phyloP scores from a whole-genome alignment of 2,888 invertebrate species.

The Cylloceria caligata region DNA sequence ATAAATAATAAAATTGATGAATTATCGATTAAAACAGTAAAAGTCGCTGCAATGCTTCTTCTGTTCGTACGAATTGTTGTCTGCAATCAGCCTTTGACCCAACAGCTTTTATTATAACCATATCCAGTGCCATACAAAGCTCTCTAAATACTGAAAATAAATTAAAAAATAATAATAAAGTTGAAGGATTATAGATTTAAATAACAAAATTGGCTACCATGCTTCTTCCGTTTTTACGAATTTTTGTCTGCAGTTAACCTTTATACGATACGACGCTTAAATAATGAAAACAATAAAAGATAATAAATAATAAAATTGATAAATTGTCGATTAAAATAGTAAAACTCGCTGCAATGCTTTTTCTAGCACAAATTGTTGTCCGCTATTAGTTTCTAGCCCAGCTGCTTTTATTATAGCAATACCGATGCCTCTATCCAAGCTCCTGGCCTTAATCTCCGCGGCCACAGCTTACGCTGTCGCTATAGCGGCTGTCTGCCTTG shows the following conservation, averaged over 20 bases:
- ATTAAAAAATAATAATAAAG: neutral
- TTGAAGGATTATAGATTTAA: neutral
- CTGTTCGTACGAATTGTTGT: neutral
- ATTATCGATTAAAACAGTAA: neutral
- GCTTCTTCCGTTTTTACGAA: neutral
- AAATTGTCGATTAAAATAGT: neutral
- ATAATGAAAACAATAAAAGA: no score
- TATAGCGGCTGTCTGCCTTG: constrained; percentile 41
- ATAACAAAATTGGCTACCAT: neutral
- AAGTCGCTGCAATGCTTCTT: neutral
- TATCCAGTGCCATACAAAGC: neutral
- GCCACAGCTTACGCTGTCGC: constrained; percentile 43
- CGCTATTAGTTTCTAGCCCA: neutral
- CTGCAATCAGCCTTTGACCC: neutral
- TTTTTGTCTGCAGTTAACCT: constrained; percentile 11
- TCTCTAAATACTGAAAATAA: no score
- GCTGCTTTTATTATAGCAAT: constrained; percentile 38
- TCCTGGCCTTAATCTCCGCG: constrained; percentile 45
- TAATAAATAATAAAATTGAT: neutral
- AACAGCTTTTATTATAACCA: neutral
- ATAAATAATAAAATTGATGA: neutral
- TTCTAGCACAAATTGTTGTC: neutral
- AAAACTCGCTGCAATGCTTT: neutral
- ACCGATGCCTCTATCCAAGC: constrained; percentile 55
- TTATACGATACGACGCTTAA: no score